phyloP scores from a whole-genome alignment of 1,140 invertebrate genomes.

The Diorhabda sublineata region DNA sequence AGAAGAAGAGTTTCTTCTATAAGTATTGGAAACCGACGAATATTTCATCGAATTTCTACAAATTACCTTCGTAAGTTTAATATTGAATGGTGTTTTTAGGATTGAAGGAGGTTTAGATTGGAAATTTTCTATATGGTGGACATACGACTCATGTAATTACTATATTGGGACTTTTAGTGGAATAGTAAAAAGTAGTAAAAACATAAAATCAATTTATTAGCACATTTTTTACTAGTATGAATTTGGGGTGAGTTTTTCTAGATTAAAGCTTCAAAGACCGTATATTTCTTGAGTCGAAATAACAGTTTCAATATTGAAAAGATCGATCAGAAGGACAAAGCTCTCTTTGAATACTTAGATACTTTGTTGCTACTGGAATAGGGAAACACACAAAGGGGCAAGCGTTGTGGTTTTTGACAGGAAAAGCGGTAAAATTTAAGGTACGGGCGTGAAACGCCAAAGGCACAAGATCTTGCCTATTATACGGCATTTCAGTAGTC shows the following conservation, averaged over 20 bases:
- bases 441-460: slow-evolving; percentile 10
- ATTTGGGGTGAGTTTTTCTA: not conserved
- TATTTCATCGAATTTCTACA: too few species aligned
- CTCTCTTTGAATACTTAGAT: slow-evolving; percentile 12
- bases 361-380: slow-evolving; percentile 9
- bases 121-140: too few species aligned
- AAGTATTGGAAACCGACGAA: too few species aligned
- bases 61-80: too few species aligned
- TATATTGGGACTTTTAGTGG: too few species aligned
- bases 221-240: too few species aligned
- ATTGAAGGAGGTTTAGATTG: too few species aligned
- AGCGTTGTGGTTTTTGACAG: slow-evolving; percentile 13
- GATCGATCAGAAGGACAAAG: slow-evolving; percentile 11
- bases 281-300: slow-evolving; percentile 6
- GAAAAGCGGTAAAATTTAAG: slow-evolving; percentile 11
- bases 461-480: slow-evolving; percentile 13
- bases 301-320: slow-evolving; percentile 13
- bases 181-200: too few species aligned
- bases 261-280: not conserved
- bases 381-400: not conserved
- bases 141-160: too few species aligned
- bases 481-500: slow-evolving; percentile 15
- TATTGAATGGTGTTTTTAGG: too few species aligned
- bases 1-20: too few species aligned
- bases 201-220: too few species aligned